These are phyloP conservation scores for Mesoligia furuncula DNA, from an alignment of 2,888 invertebrate species.

Conservation along the genomic window DNA sequence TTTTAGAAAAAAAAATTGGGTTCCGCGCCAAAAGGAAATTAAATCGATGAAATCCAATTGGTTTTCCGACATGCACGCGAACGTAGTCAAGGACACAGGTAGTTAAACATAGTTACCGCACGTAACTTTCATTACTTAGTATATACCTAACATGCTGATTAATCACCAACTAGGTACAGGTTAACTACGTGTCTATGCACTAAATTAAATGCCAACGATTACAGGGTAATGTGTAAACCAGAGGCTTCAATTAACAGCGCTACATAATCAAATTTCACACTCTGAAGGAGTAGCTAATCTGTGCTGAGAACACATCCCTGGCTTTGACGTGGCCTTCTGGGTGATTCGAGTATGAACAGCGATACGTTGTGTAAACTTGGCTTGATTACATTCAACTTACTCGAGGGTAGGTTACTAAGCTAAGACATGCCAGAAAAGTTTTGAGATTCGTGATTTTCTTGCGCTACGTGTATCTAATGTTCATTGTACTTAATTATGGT, in stretches of 20 bases:
- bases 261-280: slow-evolving; percentile 60
- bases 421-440: neutral
- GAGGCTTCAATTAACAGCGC: slow-evolving; percentile 43
- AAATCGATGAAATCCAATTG: neutral
- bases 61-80: neutral
- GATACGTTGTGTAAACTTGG: slow-evolving; percentile 34
- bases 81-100: too few species aligned
- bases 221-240: slow-evolving; percentile 35
- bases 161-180: neutral
- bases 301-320: slow-evolving; percentile 46
- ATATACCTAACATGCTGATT: neutral
- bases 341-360: slow-evolving; percentile 57
- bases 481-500: neutral
- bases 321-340: slow-evolving; percentile 59
- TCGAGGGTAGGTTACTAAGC: neutral
- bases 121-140: neutral
- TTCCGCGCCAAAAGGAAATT: neutral
- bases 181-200: neutral
- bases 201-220: slow-evolving; percentile 22
- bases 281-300: slow-evolving; percentile 55
- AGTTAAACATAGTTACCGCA: too few species aligned
- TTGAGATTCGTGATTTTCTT: neutral
- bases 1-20: neutral
- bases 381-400: slow-evolving; percentile 31
- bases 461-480: neutral